phyloP scores from a whole-genome alignment of 2,797 vertebrate species.

The Babyrousa celebensis region DNA sequence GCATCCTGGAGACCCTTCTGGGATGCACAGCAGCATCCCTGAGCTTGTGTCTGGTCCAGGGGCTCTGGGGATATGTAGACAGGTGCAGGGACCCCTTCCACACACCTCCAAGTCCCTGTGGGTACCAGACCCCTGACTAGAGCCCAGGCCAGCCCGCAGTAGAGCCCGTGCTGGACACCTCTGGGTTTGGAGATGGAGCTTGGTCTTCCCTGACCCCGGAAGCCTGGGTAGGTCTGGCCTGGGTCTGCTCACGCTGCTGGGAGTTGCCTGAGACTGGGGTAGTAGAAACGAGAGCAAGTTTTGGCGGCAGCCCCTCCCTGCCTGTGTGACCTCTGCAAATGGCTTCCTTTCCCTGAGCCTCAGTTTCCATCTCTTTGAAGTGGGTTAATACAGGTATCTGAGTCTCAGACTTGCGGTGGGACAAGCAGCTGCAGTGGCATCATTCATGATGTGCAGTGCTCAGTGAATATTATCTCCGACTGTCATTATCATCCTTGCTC shows the following conservation, averaged over 20 bases:
- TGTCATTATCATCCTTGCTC: accelerated
- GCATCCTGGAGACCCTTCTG: background rate
- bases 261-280: too few relatives aligned
- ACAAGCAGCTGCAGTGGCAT: accelerated
- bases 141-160: background rate
- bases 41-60: background rate
- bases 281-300: background rate
- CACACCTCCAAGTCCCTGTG: too few relatives aligned
- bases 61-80: background rate
- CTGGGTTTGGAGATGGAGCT: background rate
- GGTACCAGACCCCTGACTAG: accelerated
- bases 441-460: accelerated
- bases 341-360: background rate
- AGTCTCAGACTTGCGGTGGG: background rate
- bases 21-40: accelerated
- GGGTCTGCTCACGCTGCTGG: accelerated
- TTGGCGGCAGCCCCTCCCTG: background rate
- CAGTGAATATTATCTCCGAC: accelerated
- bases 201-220: background rate
- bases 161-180: background rate
- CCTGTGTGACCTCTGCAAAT: background rate
- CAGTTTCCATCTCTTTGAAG: constrained; percentile 15
- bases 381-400: accelerated
- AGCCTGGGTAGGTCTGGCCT: background rate
- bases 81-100: background rate